phyloP scores from a whole-genome alignment of 2,113 vertebrate species.

The Odontesthes bonariensis region DNA sequence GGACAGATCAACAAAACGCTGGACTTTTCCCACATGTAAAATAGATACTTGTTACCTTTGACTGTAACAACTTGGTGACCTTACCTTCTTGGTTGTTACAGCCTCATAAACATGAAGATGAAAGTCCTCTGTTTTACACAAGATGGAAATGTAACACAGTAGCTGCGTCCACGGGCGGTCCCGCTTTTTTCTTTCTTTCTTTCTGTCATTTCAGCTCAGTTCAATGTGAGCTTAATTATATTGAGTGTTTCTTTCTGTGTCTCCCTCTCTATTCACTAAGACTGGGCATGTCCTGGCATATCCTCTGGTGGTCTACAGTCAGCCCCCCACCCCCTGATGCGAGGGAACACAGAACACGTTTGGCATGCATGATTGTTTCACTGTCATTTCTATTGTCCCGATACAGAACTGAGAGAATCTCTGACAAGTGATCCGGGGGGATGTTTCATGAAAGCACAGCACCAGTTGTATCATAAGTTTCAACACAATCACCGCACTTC shows the following conservation, averaged over 20 bases:
- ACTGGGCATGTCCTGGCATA: constrained; percentile 26
- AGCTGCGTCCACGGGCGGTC: neutral
- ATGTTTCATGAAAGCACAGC: neutral
- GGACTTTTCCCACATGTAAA: too few relatives aligned
- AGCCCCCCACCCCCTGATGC: neutral
- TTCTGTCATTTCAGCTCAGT: neutral
- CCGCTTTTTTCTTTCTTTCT: neutral
- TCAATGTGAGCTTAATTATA: constrained; percentile 4
- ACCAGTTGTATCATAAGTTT: too few relatives aligned
- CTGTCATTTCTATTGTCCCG: neutral
- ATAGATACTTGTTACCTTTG: too few relatives aligned
- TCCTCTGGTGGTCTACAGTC: neutral
- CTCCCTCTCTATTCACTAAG: neutral
- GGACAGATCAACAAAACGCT: too few relatives aligned
- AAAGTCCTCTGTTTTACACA: too few relatives aligned
- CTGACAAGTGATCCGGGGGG: too few relatives aligned
- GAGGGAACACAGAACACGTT: neutral
- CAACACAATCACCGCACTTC: too few relatives aligned
- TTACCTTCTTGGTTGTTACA: neutral
- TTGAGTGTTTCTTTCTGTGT: neutral
- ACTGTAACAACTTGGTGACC: too few relatives aligned
- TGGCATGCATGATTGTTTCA: constrained; percentile 11
- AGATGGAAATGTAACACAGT: neutral
- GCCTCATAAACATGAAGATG: neutral
- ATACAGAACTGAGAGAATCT: neutral